These are phyloP conservation scores for Cariama cristata DNA, from an alignment of 2,113 vertebrate species.

Conservation along the genomic window DNA sequence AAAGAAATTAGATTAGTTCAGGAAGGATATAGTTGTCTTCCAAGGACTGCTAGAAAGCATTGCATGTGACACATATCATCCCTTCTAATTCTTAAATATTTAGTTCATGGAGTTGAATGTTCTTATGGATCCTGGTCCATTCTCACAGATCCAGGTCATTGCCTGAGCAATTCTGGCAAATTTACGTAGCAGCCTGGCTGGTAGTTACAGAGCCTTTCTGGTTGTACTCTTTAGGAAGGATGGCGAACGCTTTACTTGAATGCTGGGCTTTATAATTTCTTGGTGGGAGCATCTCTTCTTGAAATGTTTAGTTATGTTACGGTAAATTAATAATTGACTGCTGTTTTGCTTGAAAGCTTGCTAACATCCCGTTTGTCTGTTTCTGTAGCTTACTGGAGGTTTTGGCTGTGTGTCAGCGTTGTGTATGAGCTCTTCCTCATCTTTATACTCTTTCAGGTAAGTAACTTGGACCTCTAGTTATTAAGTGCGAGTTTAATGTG, in stretches of 20 bases:
- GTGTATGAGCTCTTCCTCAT: slow-evolving; percentile 99
- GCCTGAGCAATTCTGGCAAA: not conserved
- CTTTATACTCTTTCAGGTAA: slow-evolving; percentile 98
- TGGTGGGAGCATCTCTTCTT: not conserved
- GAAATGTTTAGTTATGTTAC: not conserved
- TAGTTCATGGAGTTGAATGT: not conserved
- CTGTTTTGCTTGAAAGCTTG: not conserved
- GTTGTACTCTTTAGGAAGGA: not conserved
- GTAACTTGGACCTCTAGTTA: not conserved
- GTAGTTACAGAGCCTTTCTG: not conserved
- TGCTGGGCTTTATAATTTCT: fast-evolving
- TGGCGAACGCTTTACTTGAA: no score
- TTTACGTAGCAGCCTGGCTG: fast-evolving
- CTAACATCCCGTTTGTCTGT: not conserved
- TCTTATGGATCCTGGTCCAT: no score
- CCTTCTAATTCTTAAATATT: not conserved
- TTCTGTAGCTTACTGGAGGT: slow-evolving; percentile 92
- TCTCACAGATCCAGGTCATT: not conserved
- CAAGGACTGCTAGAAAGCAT: not conserved
- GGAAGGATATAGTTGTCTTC: not conserved
- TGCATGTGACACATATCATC: not conserved
- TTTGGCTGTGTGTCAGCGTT: slow-evolving; percentile 97
- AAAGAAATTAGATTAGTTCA: not conserved
- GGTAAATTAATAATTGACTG: not conserved
- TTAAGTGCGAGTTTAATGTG: not conserved